Percentiles rank a stretch among this genome's conserved stretches.
Conservation (phyloP, 64 coral and sea anemone genomes). For the Platygyra sinensis region DNA sequence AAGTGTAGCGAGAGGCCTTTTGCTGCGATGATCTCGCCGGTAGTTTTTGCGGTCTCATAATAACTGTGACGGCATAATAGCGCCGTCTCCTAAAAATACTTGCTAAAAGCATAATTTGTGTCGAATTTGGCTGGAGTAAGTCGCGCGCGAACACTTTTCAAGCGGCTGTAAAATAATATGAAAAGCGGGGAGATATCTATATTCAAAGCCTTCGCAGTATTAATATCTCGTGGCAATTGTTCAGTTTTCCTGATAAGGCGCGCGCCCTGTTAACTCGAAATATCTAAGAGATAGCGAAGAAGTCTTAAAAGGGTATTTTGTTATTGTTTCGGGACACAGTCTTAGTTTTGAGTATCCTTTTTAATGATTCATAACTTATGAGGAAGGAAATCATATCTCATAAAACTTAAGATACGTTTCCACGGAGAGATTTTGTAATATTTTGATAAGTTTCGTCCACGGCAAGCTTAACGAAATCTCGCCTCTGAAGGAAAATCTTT, state of each 20-base stretch:
- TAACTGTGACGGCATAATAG: not conserved
- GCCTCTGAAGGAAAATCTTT: not conserved
- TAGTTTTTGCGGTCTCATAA: slow-evolving; percentile 20
- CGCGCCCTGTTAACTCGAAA: slow-evolving; percentile 4
- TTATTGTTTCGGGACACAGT: slow-evolving; percentile 27
- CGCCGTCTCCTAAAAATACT: not conserved
- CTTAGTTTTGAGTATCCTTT: slow-evolving; percentile 48
- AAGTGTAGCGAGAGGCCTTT: slow-evolving; percentile 8
- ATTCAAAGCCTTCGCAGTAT: slow-evolving; percentile 26
- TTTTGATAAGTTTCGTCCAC: not conserved
- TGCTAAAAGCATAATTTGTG: not conserved
- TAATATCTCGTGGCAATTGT: slow-evolving; percentile 3
- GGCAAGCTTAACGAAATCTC: not conserved
- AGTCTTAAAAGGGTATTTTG: slow-evolving; percentile 53
- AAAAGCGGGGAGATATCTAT: slow-evolving; percentile 3
- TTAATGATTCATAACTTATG: slow-evolving; percentile 41
- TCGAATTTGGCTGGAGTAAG: not conserved
- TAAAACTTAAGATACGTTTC: not conserved
- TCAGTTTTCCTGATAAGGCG: not conserved
- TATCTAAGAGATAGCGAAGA: slow-evolving; percentile 22
- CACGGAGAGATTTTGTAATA: not conserved
- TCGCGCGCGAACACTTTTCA: too few relatives aligned
- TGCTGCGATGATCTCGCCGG: slow-evolving; percentile 1
- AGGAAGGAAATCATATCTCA: slow-evolving; percentile 36
- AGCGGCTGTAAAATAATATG: not conserved